Evolutionary conservation across 2,888 invertebrate species (phyloP), one percentile per base, ranked within the genome.

Genomic region (Troides helena): DNA sequence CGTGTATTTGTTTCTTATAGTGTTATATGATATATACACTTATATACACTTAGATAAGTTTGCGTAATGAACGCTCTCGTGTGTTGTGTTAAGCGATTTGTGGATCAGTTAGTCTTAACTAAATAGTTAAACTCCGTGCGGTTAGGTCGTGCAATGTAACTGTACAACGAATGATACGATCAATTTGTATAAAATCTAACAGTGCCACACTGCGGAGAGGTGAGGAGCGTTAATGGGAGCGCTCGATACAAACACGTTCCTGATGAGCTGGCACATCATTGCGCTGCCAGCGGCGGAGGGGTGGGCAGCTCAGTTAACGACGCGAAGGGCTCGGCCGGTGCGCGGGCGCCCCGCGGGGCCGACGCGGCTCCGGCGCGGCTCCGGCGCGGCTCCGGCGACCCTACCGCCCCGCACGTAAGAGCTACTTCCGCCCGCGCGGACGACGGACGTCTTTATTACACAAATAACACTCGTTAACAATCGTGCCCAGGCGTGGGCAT

Each of bases 291-390:
- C 72, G 14, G 12, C 1, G 46, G 46, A 14, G 14, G 46, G 75
- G 66, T 72, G 71, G 86, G 69, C 88, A 62, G 75, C 86, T 3
- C 30, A 3, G 30, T 30, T 30, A 30, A 30, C 30, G 30, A 30
- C 30, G 30, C 30, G 5, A 30, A 30, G 30, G 84, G 87, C 88
- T 83, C 78, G 88, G 87, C 84, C 79, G 83, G 86, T 86, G 84
- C 77, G 60, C 60, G 68, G 18, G 25, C 25, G 25, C 25, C 18
- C 10, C 7, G 39, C 39, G 12, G 39, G 10, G 12, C 12, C 39
- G 84, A 87, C 87, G 83, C 78, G 88, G 87, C 84, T 79, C 83
- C 86, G 86, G 84, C 77, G 60, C 60, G 68, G 18, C 30, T 3
- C 4, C 30, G n/a, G 43, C 2, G 43, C 43, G 12, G 12, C 43